These are phyloP conservation scores for Saguinus imperator DNA, from an alignment of 2,113 vertebrate species.

Conservation along the genomic window DNA sequence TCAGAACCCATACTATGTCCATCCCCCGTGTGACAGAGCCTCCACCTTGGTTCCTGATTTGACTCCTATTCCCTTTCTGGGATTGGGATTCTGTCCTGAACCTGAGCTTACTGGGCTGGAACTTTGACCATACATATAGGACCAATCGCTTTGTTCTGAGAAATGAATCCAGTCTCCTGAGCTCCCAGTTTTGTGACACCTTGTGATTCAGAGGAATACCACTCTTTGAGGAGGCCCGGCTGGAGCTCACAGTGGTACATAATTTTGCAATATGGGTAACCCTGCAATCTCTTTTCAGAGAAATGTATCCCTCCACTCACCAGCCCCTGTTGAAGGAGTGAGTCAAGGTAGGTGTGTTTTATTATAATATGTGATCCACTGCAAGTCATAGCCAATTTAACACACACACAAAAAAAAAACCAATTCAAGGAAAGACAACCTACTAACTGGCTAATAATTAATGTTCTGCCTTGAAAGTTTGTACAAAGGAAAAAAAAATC, in stretches of 20 bases:
- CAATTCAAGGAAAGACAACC: background rate
- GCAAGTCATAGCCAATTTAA: background rate
- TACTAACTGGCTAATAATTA: background rate
- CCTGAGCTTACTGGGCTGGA: background rate
- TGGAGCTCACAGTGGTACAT: background rate
- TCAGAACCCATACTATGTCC: background rate
- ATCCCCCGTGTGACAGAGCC: background rate
- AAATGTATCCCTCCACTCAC: background rate
- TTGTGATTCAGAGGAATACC: background rate
- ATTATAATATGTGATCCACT: background rate
- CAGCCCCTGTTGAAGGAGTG: background rate
- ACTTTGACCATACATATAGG: background rate
- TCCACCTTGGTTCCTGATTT: background rate
- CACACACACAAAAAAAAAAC: background rate
- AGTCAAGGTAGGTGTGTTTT: background rate
- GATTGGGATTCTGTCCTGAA: background rate
- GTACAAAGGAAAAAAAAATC: background rate
- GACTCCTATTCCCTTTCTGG: background rate
- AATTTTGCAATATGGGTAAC: background rate
- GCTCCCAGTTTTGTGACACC: background rate
- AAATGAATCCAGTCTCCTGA: background rate
- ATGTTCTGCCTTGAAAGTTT: background rate
- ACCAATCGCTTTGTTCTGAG: background rate
- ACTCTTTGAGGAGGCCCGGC: background rate
- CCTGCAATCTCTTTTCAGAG: background rate